These are phyloP conservation scores for Rhabditophanes sp. DNA, from an alignment of 2,888 invertebrate species.

Conservation along the genomic window DNA sequence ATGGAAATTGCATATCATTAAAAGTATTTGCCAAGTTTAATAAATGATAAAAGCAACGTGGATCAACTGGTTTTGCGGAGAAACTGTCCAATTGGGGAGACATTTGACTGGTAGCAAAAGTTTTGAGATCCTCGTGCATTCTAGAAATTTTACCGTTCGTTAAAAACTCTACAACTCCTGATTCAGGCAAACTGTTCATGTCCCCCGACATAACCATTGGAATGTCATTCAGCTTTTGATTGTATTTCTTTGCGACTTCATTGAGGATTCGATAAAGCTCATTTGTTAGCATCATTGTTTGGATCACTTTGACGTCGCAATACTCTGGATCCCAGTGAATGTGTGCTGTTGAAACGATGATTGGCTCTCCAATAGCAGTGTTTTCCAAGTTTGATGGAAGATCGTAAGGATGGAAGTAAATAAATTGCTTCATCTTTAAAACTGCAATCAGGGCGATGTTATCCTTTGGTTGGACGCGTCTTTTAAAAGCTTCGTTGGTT, in stretches of 20 bases:
- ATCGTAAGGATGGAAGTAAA: neutral
- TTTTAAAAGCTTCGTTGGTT: too few species aligned
- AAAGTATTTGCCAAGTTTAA: slow-evolving; percentile 87
- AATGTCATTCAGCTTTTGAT: neutral
- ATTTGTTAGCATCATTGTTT: slow-evolving; percentile 94
- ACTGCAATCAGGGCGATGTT: slow-evolving; percentile 91
- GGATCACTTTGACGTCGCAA: slow-evolving; percentile 95
- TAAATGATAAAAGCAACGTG: slow-evolving; percentile 65
- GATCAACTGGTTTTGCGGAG: slow-evolving; percentile 12
- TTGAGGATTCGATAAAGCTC: slow-evolving; percentile 74
- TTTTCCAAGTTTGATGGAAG: slow-evolving; percentile 14
- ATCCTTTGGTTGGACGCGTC: slow-evolving; percentile 88
- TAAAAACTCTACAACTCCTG: slow-evolving; percentile 87
- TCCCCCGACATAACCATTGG: slow-evolving; percentile 1
- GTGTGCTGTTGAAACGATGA: slow-evolving; percentile 91
- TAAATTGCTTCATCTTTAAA: slow-evolving; percentile 46
- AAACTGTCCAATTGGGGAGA: slow-evolving; percentile 17
- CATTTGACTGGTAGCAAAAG: too few species aligned
- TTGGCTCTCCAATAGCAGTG: slow-evolving; percentile 61
- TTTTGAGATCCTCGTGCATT: slow-evolving; percentile 89
- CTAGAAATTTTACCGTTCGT: slow-evolving; percentile 72
- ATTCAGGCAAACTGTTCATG: slow-evolving; percentile 3
- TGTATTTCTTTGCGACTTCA: slow-evolving; percentile 47
- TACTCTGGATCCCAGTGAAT: slow-evolving; percentile 99
- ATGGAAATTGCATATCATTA: slow-evolving; percentile 84